phyloP scores from a whole-genome alignment of 2,797 vertebrate species.

The Hoplostethus mediterraneus region DNA sequence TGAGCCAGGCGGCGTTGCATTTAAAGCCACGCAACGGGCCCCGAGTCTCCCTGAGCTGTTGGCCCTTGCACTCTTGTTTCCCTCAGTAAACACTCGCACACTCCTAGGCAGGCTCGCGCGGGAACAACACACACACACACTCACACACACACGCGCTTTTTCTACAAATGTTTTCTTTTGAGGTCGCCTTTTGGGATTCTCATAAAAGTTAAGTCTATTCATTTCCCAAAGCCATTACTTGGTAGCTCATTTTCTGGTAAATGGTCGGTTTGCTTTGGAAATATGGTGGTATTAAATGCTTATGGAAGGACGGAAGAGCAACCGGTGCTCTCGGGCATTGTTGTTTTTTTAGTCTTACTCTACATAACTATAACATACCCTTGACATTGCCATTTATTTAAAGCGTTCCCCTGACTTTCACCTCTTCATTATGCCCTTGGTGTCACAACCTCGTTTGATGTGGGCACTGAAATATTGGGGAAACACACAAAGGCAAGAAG shows the following conservation, averaged over 20 bases:
- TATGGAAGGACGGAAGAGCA: slow-evolving; percentile 22
- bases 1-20: slow-evolving; percentile 37
- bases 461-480: slow-evolving; percentile 1
- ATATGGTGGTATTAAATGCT: slow-evolving; percentile 30
- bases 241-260: slow-evolving; percentile 27
- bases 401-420: slow-evolving; percentile 3
- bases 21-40: slow-evolving; percentile 46
- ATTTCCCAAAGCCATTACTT: slow-evolving; percentile 33
- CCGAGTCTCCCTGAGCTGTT: slow-evolving; percentile 44
- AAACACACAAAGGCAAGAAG: slow-evolving; percentile 1
- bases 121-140: background rate
- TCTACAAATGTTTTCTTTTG: slow-evolving; percentile 25
- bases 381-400: slow-evolving; percentile 11
- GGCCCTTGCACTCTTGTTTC: slow-evolving; percentile 51
- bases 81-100: slow-evolving; percentile 45
- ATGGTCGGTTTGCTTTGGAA: slow-evolving; percentile 51
- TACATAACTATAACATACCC: slow-evolving; percentile 21
- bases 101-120: background rate
- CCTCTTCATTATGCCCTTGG: slow-evolving; percentile 5
- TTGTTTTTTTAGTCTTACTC: slow-evolving; percentile 6
- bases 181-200: slow-evolving; percentile 16
- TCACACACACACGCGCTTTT: slow-evolving; percentile 26
- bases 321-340: slow-evolving; percentile 24
- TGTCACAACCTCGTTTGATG: background rate
- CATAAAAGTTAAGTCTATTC: background rate